phyloP scores from a whole-genome alignment of 2,888 invertebrate genomes.

The Macrophya annulata region DNA sequence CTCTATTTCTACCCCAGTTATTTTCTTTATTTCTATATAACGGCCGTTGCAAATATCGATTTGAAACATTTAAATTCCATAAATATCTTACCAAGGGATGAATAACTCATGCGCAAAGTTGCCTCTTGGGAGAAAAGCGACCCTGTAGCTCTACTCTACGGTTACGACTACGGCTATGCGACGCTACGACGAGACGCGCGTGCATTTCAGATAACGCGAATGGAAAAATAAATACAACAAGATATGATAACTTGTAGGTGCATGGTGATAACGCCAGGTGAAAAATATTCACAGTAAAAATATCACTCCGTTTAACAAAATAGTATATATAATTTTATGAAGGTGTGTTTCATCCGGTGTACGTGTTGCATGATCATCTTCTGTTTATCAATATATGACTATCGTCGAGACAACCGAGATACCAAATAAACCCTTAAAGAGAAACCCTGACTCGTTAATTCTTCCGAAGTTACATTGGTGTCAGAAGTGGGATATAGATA shows the following conservation, averaged over 20 bases:
- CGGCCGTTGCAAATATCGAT: constrained; percentile 63
- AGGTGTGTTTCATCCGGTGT: too few relatives aligned
- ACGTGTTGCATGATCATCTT: too few relatives aligned
- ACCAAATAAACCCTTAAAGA: too few relatives aligned
- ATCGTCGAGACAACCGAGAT: too few relatives aligned
- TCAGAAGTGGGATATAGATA: too few relatives aligned
- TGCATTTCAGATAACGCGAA: constrained; percentile 62
- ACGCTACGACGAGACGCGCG: neutral
- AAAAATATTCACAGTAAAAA: neutral
- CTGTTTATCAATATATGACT: too few relatives aligned
- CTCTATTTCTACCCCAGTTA: neutral
- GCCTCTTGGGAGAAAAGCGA: constrained; percentile 44
- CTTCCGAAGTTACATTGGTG: too few relatives aligned
- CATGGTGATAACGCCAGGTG: neutral
- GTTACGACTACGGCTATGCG: neutral
- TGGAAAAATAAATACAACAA: constrained; percentile 18
- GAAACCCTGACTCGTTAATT: too few relatives aligned
- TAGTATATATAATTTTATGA: too few relatives aligned
- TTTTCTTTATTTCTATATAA: neutral
- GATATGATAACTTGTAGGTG: neutral
- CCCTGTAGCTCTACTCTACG: too few relatives aligned
- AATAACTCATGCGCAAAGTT: constrained; percentile 69
- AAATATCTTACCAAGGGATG: constrained; percentile 71
- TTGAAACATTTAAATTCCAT: constrained; percentile 72
- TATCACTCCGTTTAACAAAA: too few relatives aligned